Evolutionary conservation across 2,888 invertebrate genomes (phyloP).

Genomic region (Chrysolina haemoptera): DNA sequence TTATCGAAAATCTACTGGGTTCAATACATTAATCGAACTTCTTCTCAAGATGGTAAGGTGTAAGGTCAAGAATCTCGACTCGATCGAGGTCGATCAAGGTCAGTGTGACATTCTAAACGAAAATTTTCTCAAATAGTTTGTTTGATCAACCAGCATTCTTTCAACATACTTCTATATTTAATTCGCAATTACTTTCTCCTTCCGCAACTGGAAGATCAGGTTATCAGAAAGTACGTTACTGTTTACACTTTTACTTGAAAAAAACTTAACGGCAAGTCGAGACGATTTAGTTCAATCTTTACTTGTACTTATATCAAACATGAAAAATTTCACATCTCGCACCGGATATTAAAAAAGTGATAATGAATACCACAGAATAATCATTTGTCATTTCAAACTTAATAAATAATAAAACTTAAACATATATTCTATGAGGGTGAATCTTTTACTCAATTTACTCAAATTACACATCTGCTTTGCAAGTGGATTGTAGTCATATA

Average conservation of each 20-base stretch:
- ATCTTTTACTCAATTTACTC: no score
- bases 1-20: neutral
- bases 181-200: constrained; percentile 18
- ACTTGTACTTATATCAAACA: neutral
- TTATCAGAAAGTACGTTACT: constrained; percentile 11
- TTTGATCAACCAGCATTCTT: neutral
- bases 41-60: neutral
- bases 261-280: neutral
- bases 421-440: neutral
- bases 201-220: neutral
- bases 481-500: no score
- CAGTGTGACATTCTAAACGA: constrained; percentile 6
- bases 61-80: constrained; percentile 16
- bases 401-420: neutral
- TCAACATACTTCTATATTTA: constrained; percentile 17
- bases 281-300: no score
- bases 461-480: no score
- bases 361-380: no score
- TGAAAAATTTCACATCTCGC: no score
- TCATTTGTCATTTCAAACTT: neutral
- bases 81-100: constrained; percentile 5
- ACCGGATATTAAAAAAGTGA: no score
- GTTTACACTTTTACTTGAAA: constrained; percentile 14
- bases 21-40: constrained; percentile 1
- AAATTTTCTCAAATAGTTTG: neutral